Evolutionary conservation across 2,113 vertebrate genomes (phyloP), one percentile per base, ranked within the genome.

Genomic region (Nothoprocta pentlandii): DNA sequence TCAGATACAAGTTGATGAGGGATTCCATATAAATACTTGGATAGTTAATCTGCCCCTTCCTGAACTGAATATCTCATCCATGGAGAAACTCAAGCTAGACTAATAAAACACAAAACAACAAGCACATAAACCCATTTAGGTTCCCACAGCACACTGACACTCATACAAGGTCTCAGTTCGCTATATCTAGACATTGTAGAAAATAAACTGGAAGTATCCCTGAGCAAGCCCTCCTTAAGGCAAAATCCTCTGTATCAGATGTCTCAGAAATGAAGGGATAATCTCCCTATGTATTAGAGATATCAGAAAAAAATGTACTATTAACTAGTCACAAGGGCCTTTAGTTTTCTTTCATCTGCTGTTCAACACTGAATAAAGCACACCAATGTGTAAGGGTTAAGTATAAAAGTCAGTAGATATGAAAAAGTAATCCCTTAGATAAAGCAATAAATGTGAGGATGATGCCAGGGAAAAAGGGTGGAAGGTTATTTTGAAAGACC

Each of bases 401-500:
- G 32, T 75, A 83, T 14, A 85, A 89, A 94, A 51, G 20, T 61
- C 58, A 63, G 16, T 10, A 58, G 79, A 30, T 66, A 80, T 54
- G 64, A 94, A 95, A 95, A 92, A 63, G 9, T 32, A 88, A 71
- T 47, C 56, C 32, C 89, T 89, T 58, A 80, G 26, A 78, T 62
- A 68, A 34, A 84, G 68, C 16, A 68, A 32, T 36, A 95, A 69
- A 12, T 56, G 26, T 15, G 12, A 85, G 5, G 1, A 62, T 36
- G 53, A 89, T 44, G 36, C 89, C 6, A 87, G 12, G 59, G 4
- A 49, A 59, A 21, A 88, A 69, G 8, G 69, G 42, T 34, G n/a
- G 26, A 93, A 94, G 70, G 4, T 73, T 32, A 69, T 32, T 89
- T 47, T 87, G 58, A 85, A 85, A 71, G 13, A 77, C 12, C 6